phyloP scores from a whole-genome alignment of 1,140 invertebrate genomes.

The Drosophila teissieri region DNA sequence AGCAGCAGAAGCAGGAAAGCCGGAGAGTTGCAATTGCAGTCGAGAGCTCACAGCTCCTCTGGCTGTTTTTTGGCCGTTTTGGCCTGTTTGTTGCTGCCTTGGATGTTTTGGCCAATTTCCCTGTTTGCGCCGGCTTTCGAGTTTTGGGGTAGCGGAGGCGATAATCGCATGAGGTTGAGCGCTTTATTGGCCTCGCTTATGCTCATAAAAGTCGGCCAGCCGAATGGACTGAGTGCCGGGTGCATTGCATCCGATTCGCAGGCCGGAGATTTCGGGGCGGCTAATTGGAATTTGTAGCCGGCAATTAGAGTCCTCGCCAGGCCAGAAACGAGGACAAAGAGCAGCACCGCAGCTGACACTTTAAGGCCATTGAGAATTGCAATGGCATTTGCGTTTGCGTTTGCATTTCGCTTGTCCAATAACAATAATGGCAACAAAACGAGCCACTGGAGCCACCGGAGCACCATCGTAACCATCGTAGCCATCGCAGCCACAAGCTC shows the following conservation, averaged over 20 bases:
- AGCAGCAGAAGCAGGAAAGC: neutral
- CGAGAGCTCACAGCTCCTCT: conserved; percentile 16
- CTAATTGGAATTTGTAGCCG: conserved; percentile 64
- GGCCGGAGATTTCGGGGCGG: conserved; percentile 31
- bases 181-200: conserved; percentile 54
- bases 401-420: conserved; percentile 36
- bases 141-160: conserved; percentile 26
- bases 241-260: conserved; percentile 21
- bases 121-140: conserved; percentile 10
- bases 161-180: conserved; percentile 55
- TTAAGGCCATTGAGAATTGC: conserved; percentile 60
- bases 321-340: conserved; percentile 43
- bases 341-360: conserved; percentile 59
- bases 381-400: conserved; percentile 36
- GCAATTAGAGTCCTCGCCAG: conserved; percentile 54
- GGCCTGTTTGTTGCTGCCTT: conserved; percentile 23
- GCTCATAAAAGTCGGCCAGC: conserved; percentile 45
- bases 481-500: conserved; percentile 30
- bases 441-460: conserved; percentile 21
- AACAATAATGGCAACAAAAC: conserved; percentile 41
- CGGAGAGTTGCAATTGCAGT: conserved; percentile 18
- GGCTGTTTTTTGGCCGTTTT: conserved; percentile 7
- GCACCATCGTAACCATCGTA: too few relatives aligned
- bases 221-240: conserved; percentile 11
- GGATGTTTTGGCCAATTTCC: conserved; percentile 24